phyloP scores from a whole-genome alignment of 2,113 vertebrate genomes.

The Arenaria interpres region DNA sequence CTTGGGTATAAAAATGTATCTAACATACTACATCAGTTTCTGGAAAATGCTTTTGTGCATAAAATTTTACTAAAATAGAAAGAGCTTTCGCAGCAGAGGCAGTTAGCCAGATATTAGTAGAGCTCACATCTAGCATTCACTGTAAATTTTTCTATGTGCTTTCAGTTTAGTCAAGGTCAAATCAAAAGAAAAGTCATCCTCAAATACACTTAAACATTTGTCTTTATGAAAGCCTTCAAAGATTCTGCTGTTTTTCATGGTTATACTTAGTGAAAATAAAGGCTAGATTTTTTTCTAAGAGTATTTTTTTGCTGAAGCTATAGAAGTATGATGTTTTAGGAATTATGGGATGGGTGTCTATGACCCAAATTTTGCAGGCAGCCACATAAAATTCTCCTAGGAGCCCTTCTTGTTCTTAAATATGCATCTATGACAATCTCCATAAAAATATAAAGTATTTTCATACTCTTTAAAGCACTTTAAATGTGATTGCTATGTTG shows the following conservation, averaged over 20 bases:
- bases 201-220: not conserved
- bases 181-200: not conserved
- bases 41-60: constrained; percentile 46
- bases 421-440: not conserved
- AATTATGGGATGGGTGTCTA: not conserved
- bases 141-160: constrained; percentile 1
- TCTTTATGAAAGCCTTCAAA: not conserved
- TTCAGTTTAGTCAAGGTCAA: constrained; percentile 52
- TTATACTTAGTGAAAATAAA: not conserved
- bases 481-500: not conserved
- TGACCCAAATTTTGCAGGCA: not conserved
- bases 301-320: not conserved
- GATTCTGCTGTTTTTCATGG: not conserved
- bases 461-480: not conserved
- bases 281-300: not conserved
- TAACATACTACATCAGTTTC: constrained; percentile 37
- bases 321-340: not conserved
- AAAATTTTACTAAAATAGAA: constrained; percentile 56
- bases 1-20: constrained; percentile 44
- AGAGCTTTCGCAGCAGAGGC: constrained; percentile 48
- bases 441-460: not conserved
- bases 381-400: not conserved
- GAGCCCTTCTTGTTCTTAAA: not conserved
- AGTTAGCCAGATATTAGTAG: constrained; percentile 47
- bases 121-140: not conserved